These are phyloP conservation scores for Mellilla xanthometata DNA, from an alignment of 2,888 invertebrate genomes.

Conservation along the genomic window DNA sequence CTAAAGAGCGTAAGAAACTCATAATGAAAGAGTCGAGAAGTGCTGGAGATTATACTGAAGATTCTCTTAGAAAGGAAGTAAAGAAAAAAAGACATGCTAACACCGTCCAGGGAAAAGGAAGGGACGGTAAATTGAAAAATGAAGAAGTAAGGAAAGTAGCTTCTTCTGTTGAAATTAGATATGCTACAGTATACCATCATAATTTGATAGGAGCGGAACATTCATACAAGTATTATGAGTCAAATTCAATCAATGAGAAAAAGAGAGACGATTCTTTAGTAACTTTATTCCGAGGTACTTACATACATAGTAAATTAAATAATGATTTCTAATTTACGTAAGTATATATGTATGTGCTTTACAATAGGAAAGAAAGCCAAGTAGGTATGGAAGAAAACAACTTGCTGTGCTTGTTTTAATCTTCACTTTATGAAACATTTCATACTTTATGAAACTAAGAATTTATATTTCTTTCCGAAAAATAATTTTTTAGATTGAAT, in stretches of 20 bases:
- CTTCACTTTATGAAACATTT: too few relatives aligned
- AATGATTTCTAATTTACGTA: too few relatives aligned
- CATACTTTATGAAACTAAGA: too few relatives aligned
- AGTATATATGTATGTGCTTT: too few relatives aligned
- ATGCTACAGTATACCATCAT: constrained; percentile 38
- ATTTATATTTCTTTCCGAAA: too few relatives aligned
- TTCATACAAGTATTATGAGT: not conserved
- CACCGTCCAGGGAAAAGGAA: not conserved
- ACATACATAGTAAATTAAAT: too few relatives aligned
- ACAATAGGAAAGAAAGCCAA: too few relatives aligned
- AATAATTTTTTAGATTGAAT: too few relatives aligned
- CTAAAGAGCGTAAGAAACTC: constrained; percentile 1
- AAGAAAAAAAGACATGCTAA: constrained; percentile 10
- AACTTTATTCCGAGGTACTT: constrained; percentile 67
- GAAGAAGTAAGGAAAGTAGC: constrained; percentile 36
- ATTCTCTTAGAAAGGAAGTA: not conserved
- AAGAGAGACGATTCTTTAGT: constrained; percentile 45
- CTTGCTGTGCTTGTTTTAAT: too few relatives aligned
- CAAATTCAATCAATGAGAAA: constrained; percentile 14
- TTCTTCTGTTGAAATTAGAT: constrained; percentile 55
- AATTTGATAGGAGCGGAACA: not conserved
- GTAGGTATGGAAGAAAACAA: too few relatives aligned
- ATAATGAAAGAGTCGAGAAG: constrained; percentile 1
- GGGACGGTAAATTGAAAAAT: not conserved
- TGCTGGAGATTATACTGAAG: constrained; percentile 5